phyloP scores from a whole-genome alignment of 53 echinoderm and acorn worm species.

The Patiria pectinifera region DNA sequence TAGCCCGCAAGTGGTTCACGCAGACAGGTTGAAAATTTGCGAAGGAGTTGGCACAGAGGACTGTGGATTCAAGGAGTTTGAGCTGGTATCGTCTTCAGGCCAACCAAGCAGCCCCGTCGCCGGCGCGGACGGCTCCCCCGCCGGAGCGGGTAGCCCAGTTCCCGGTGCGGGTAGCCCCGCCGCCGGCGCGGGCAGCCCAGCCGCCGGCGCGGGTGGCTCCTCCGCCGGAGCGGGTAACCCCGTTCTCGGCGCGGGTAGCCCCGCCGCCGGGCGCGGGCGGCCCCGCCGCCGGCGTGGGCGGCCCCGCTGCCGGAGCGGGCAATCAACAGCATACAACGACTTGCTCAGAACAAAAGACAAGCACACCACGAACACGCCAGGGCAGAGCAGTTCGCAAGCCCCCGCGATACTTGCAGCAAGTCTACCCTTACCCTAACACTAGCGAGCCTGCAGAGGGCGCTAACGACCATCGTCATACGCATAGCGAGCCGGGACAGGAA shows the following conservation, averaged over 20 bases:
- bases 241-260: too few relatives aligned
- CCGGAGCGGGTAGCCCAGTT: too few relatives aligned
- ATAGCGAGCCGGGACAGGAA: neutral
- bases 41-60: neutral
- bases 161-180: too few relatives aligned
- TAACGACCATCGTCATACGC: neutral
- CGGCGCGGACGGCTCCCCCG: neutral
- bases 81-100: neutral
- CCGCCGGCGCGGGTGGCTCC: neutral
- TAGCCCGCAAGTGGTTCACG: too few relatives aligned
- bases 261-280: too few relatives aligned
- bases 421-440: neutral
- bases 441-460: too few relatives aligned
- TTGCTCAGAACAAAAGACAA: too few relatives aligned
- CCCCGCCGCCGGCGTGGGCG: too few relatives aligned
- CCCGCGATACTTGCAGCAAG: neutral
- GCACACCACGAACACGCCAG: too few relatives aligned
- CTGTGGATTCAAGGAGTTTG: neutral
- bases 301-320: too few relatives aligned
- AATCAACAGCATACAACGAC: too few relatives aligned
- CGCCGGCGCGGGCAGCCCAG: neutral
- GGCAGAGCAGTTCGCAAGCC: neutral
- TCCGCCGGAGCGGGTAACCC: neutral
- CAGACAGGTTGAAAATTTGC: slow-evolving; percentile 24
- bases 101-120: too few relatives aligned